Base-by-base conservation (phyloP, 2,888 invertebrate genomes). In the Eugnorisma glareosa region DNA sequence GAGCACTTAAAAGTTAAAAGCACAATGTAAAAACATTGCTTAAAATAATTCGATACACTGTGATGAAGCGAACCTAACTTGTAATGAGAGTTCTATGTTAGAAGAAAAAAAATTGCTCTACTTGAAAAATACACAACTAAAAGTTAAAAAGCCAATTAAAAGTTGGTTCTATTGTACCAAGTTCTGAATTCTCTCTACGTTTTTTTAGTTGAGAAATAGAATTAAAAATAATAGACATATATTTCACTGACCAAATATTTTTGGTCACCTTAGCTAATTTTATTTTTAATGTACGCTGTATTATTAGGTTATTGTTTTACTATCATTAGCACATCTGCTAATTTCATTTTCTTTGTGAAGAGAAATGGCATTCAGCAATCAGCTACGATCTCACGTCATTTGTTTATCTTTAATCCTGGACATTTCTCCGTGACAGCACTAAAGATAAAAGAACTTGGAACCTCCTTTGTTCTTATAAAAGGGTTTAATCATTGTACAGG, bases 81-180 rank as follows among this genome's bases (percentile, higher is more conserved):
- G 81, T 81, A 80, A 84, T 81, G 75, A 79, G 68, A 77, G 72
- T 83, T 54, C 67, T 72, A 57, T 75, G 77, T 84, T 82, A 88
- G 66, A 86, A 78, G 64, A 80, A 87, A 82, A 79, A 85, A 80
- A 77, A 81, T 31, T 64, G 75, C 51, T 77, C 76, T 75, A 78
- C 71, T 85, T 73, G 69, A 86, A 84, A 86, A 87, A 88, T 77
- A 81, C 67, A 77, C 75, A 75, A 77, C 85, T 86, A 77, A 89
- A 90, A 88, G 87, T 90, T 90, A 84, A 88, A 88, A 90, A 88
- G 64, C 83, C 89, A 90, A 90, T 90, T 90, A 90, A 90, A 90
- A 90, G 76, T 86, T 85, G 82, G 86, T 87, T 79, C 86, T 85
- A 76, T 85, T 84, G 64, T 86, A 79, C 68, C 8, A 81, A 88